Percentiles rank a stretch among this genome's conserved stretches.
These are phyloP conservation scores for Steinernema feltiae DNA, from an alignment of 1,140 invertebrate genomes.

Conservation along the genomic window DNA sequence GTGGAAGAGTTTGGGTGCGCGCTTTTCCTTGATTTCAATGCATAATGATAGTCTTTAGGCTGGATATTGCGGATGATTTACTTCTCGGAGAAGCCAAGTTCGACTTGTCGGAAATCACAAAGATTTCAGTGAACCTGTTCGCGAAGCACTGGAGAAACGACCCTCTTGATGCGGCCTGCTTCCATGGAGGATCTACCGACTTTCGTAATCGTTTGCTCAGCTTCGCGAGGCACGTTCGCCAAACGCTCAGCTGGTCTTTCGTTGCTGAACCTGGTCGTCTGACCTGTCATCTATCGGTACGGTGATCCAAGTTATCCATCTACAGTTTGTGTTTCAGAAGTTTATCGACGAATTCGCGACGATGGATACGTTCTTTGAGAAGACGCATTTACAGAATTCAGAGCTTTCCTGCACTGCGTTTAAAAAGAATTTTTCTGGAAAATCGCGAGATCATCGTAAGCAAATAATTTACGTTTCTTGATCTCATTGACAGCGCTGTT, in stretches of 20 bases:
- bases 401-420: slow-evolving; percentile 45
- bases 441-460: slow-evolving; percentile 47
- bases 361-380: slow-evolving; percentile 46
- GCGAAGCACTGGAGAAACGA: background rate
- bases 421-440: slow-evolving; percentile 46
- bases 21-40: too few species aligned
- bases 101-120: background rate
- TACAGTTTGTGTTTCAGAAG: slow-evolving; percentile 28
- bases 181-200: background rate
- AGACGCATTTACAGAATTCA: slow-evolving; percentile 32
- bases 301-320: background rate
- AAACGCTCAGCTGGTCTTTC: slow-evolving; percentile 38
- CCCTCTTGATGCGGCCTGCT: background rate
- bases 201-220: background rate
- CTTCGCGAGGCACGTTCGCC: background rate
- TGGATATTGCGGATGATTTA: background rate
- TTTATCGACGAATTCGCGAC: slow-evolving; percentile 48
- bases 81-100: background rate
- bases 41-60: background rate
- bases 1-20: background rate
- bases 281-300: slow-evolving; percentile 43
- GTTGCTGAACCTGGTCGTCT: slow-evolving; percentile 50
- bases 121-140: background rate
- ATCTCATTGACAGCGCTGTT: slow-evolving; percentile 2
- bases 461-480: background rate